A percentile compares a stretch with the other conserved stretches of the same genome.
These are phyloP conservation scores for Drosophila antonietae DNA, from an alignment of 2,888 invertebrate genomes.

Conservation along the genomic window DNA sequence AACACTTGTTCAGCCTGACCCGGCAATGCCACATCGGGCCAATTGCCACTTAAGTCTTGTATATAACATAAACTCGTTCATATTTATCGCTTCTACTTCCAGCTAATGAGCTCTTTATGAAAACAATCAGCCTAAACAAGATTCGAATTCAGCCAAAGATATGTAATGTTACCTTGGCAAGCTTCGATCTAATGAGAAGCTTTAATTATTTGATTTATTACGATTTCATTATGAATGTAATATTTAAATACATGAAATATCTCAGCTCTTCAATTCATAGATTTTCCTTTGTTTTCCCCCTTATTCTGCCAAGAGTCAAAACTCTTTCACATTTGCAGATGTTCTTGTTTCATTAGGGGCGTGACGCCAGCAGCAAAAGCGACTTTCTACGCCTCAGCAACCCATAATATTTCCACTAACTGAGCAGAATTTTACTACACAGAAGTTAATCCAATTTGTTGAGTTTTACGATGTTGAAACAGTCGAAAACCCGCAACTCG, in stretches of 20 bases:
- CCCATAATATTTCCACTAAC: not conserved
- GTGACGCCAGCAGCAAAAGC: slow-evolving; percentile 43
- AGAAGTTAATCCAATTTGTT: slow-evolving; percentile 78
- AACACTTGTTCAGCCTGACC: slow-evolving; percentile 37
- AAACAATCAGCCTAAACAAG: slow-evolving; percentile 19
- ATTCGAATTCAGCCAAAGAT: not conserved
- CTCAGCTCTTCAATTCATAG: not conserved
- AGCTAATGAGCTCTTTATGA: slow-evolving; percentile 38
- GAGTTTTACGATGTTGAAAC: slow-evolving; percentile 64
- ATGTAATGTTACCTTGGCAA: slow-evolving; percentile 3
- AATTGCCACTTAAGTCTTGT: slow-evolving; percentile 15
- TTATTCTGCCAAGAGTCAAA: slow-evolving; percentile 23
- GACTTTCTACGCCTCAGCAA: slow-evolving; percentile 5
- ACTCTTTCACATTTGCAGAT: slow-evolving; percentile 36
- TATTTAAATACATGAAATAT: not conserved
- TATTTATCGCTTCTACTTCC: slow-evolving; percentile 38
- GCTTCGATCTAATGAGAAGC: not conserved
- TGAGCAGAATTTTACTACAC: slow-evolving; percentile 51
- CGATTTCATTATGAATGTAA: not conserved
- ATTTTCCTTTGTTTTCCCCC: slow-evolving; percentile 4
- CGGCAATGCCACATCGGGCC: slow-evolving; percentile 19
- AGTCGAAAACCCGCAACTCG: slow-evolving; percentile 69
- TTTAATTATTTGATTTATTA: not conserved
- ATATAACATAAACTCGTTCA: slow-evolving; percentile 37
- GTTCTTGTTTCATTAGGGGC: slow-evolving; percentile 34